phyloP scores from a whole-genome alignment of 2,888 invertebrate genomes.

The Arctia plantaginis region DNA sequence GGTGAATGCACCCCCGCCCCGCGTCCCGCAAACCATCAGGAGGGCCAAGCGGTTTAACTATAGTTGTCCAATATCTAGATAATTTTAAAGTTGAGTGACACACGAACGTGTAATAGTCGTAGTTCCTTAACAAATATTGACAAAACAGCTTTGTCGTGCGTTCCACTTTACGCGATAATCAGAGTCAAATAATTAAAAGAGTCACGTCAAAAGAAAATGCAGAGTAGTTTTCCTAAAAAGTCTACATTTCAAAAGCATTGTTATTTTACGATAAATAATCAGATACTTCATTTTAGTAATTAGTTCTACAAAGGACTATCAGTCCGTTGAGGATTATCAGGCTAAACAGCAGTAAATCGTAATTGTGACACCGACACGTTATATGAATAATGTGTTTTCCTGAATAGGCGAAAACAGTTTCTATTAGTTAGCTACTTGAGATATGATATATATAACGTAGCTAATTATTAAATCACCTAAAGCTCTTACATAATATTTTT shows the following conservation, averaged over 20 bases:
- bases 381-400: background rate
- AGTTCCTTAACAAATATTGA: background rate
- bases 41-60: too few species aligned
- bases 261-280: background rate
- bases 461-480: too few species aligned
- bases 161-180: background rate
- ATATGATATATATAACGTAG: background rate
- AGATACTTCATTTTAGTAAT: background rate
- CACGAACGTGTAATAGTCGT: background rate
- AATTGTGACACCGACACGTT: background rate
- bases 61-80: background rate
- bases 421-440: background rate
- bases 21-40: too few species aligned
- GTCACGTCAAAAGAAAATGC: background rate
- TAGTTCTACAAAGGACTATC: background rate
- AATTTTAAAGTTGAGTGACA: background rate
- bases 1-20: too few species aligned
- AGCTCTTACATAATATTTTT: background rate
- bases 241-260: background rate
- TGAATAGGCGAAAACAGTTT: background rate
- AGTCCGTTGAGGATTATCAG: background rate
- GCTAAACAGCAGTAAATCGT: background rate
- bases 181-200: too few species aligned
- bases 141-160: background rate
- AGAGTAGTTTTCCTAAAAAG: background rate